A percentile compares a stretch with the other conserved stretches of the same genome.
Evolutionary conservation across 2,113 vertebrate genomes (phyloP).

Genomic region (Pedetes capensis): DNA sequence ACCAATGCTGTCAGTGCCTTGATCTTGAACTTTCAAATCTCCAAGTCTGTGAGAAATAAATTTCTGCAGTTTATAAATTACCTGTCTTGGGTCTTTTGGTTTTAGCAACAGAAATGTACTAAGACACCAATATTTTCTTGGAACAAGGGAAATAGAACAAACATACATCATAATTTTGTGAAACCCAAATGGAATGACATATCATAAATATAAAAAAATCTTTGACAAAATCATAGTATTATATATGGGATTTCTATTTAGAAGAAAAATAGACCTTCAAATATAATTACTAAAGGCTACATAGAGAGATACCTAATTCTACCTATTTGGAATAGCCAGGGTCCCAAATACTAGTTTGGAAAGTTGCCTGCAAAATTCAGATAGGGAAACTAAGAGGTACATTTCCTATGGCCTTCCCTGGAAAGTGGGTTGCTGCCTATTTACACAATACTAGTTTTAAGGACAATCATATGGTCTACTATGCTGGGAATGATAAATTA

Average conservation of each 20-base stretch:
- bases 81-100: neutral
- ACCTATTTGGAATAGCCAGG: neutral
- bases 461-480: too few species aligned
- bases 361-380: neutral
- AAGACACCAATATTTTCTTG: neutral
- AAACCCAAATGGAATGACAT: neutral
- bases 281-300: neutral
- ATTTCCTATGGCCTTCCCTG: neutral
- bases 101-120: neutral
- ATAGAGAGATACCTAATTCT: neutral
- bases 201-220: neutral
- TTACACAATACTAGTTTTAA: neutral
- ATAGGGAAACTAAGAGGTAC: neutral
- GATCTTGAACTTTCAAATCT: neutral
- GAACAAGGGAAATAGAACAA: neutral
- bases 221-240: constrained; percentile 5
- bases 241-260: neutral
- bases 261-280: neutral
- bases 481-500: too few species aligned
- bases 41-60: neutral
- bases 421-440: neutral
- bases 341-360: neutral
- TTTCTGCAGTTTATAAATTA: neutral
- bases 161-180: neutral
- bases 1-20: neutral